Evolutionary conservation across 2,888 invertebrate species (phyloP), one percentile per base, ranked within the genome.

Genomic region (Spisula subtruncata): DNA sequence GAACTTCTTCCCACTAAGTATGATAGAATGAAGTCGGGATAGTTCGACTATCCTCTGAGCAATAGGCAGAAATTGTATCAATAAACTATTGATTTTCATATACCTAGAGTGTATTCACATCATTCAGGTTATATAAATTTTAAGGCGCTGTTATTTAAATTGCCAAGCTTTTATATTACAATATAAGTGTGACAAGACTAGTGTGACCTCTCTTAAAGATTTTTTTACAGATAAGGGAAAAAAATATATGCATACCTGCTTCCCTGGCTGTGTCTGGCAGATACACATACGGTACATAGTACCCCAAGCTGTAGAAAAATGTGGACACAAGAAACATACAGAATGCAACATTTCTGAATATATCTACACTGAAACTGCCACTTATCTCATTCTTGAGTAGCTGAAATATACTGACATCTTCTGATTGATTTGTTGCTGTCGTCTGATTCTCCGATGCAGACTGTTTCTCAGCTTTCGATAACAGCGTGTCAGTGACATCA

Each of bases 221-320:
- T n/a, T n/a, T n/a, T n/a, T n/a, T n/a, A n/a, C n/a, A n/a, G n/a
- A n/a, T n/a, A n/a, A n/a, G n/a, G n/a, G n/a, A n/a, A n/a, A n/a
- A n/a, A n/a, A 56, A 81, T 81, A 20, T 35, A 81, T 0, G 90
- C 88, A 79, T 93, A 89, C 92, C 96, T 87, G 83, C 94, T 94
- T 94, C 87, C 18, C 89, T 85, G 0, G 98, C 98, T 93, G 98
- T 94, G 90, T 97, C 96, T 46, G 99, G 98, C 86, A 98, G 97
- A 95, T 98, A 99, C 97, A 98, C 97, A 96, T 98, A 99, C 0
- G 99, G 99, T 2, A 99, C 98, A 96, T 99, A 99, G 97, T 99
- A 99, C 10, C 96, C 96, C 97, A 99, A 98, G 98, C 99, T 98
- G 0, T 99, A 99, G 91, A 99, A 97, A 95, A 98, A 98, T n/a